phyloP scores from a whole-genome alignment of 2,113 vertebrate species.

The Clinocottus analis region DNA sequence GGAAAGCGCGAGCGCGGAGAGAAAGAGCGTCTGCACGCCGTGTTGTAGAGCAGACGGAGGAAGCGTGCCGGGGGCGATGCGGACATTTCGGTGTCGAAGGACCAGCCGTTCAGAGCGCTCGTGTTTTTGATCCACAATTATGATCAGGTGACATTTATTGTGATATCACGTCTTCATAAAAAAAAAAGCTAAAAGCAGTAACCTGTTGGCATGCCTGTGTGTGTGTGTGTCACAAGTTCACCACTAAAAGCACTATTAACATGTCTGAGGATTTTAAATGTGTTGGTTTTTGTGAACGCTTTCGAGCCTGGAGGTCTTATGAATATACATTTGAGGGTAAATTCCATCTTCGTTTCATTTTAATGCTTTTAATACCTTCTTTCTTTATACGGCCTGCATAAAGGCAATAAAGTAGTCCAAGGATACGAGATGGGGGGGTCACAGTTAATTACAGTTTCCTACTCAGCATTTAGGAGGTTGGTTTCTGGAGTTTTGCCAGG shows the following conservation, averaged over 20 bases:
- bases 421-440: background rate
- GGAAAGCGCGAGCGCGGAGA: background rate
- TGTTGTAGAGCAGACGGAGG: background rate
- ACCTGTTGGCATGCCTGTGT: too few relatives aligned
- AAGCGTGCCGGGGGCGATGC: conserved; percentile 9
- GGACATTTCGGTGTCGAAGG: conserved; percentile 24
- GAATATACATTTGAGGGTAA: background rate
- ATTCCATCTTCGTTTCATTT: background rate
- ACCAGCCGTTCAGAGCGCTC: too few relatives aligned
- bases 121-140: too few relatives aligned
- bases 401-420: background rate
- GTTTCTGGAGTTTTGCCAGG: background rate
- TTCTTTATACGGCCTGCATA: background rate
- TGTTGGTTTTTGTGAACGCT: background rate
- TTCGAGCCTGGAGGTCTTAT: background rate
- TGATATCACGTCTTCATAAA: too few relatives aligned
- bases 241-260: background rate
- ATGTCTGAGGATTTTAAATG: background rate
- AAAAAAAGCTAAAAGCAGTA: too few relatives aligned
- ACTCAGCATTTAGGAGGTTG: background rate
- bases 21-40: background rate
- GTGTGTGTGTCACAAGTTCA: conserved; percentile 7
- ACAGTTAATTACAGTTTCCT: background rate
- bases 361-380: background rate
- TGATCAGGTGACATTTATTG: too few relatives aligned